Conservation (phyloP, 2,113 vertebrate species). For the Castor canadensis region DNA sequence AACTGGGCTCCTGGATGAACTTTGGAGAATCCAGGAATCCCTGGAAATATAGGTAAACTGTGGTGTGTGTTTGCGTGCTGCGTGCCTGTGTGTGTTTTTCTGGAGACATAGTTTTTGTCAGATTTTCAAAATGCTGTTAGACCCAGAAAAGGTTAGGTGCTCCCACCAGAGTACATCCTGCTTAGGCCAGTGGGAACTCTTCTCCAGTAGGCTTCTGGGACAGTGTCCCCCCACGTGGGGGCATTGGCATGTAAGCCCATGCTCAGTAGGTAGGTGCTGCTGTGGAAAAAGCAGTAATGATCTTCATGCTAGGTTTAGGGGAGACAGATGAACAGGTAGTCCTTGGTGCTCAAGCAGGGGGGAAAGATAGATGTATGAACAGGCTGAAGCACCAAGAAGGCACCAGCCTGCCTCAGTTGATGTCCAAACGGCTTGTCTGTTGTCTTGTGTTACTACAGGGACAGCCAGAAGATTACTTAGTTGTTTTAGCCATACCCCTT, state of each 20-base stretch:
- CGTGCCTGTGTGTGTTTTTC: too few species aligned
- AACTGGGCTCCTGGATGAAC: too few species aligned
- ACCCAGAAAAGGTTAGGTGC: background rate
- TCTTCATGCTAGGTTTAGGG: background rate
- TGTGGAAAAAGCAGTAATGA: background rate
- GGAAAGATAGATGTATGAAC: background rate
- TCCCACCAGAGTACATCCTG: background rate
- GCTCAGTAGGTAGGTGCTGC: background rate
- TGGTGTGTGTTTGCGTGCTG: too few species aligned
- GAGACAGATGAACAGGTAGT: background rate
- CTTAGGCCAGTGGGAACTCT: background rate
- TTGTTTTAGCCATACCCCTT: background rate
- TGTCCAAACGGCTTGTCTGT: background rate
- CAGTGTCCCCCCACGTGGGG: background rate
- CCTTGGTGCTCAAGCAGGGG: background rate
- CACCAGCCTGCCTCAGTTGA: background rate
- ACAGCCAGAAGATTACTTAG: background rate
- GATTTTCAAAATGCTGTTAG: constrained; percentile 16
- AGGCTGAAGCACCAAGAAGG: background rate
- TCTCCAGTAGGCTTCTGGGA: background rate
- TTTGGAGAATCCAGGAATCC: too few species aligned
- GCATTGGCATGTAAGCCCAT: background rate
- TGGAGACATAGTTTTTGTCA: background rate
- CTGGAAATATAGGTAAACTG: too few species aligned
- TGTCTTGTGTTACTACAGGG: background rate